A percentile compares a stretch with the other conserved stretches of the same genome.
Conservation (phyloP, 2,797 vertebrate species). For the Hippoglossus hippoglossus region DNA sequence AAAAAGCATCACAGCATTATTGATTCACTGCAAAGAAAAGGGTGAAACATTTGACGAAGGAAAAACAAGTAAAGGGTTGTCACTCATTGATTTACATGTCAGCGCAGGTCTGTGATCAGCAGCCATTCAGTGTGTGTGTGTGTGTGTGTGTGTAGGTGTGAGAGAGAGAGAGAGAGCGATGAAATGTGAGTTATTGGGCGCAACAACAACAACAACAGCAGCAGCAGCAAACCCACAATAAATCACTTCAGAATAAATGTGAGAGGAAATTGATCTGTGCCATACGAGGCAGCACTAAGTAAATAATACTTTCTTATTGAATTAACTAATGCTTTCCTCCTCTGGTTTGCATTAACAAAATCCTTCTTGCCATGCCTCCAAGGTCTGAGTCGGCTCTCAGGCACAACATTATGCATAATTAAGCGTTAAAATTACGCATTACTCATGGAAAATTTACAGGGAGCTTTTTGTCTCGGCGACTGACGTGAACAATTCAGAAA, state of each 20-base stretch:
- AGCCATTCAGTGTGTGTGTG: conserved; percentile 10
- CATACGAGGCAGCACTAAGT: conserved; percentile 25
- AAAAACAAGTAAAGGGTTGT: conserved; percentile 39
- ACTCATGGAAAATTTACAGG: conserved; percentile 52
- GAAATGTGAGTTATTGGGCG: conserved; percentile 8
- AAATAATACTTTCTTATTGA: conserved; percentile 53
- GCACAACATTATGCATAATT: conserved; percentile 60
- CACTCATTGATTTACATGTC: conserved; percentile 60
- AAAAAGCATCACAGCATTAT: conserved; percentile 38
- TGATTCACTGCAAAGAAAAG: conserved; percentile 52
- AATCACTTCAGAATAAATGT: conserved; percentile 50
- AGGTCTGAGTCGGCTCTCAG: conserved; percentile 35
- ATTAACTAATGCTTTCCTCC: conserved; percentile 48
- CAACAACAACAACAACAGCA: conserved; percentile 9
- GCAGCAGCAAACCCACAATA: conserved; percentile 36
- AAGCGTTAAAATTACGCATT: conserved; percentile 48
- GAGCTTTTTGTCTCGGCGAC: conserved; percentile 8
- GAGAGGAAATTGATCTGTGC: conserved; percentile 34
- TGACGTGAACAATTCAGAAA: conserved; percentile 45
- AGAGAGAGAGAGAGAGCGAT: not conserved
- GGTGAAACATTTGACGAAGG: conserved; percentile 34
- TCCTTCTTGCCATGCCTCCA: conserved; percentile 10
- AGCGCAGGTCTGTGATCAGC: conserved; percentile 40
- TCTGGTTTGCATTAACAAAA: conserved; percentile 33
- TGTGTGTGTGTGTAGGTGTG: conserved; percentile 7